A percentile compares a stretch with the other conserved stretches of the same genome.
These are phyloP conservation scores for Zaprionus nigranus DNA, from an alignment of 1,140 invertebrate genomes.

Conservation along the genomic window DNA sequence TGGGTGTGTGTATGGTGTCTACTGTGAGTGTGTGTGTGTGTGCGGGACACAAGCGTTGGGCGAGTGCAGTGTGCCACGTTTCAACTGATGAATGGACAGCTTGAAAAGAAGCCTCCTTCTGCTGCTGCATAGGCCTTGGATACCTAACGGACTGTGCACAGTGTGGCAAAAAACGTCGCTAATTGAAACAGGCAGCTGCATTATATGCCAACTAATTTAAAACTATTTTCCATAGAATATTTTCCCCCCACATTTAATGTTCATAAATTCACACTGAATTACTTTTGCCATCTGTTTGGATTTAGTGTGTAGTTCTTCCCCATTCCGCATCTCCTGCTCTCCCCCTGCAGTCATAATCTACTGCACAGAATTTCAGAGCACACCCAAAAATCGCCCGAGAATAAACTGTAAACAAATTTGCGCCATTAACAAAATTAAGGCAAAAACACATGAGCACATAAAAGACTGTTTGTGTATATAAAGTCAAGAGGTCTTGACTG, in stretches of 20 bases:
- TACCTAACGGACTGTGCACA: not conserved
- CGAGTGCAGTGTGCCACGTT: conserved; percentile 12
- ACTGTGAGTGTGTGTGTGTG: conserved; percentile 5
- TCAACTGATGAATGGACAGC: conserved; percentile 58
- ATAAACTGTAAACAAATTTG: conserved; percentile 67
- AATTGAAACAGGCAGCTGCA: conserved; percentile 22
- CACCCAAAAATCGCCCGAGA: conserved; percentile 3
- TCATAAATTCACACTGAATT: not conserved
- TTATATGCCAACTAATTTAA: conserved; percentile 6
- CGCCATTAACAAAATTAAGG: conserved; percentile 71
- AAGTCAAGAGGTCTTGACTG: not conserved
- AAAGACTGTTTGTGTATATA: conserved; percentile 1
- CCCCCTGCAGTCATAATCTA: conserved; percentile 6
- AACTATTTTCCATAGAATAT: conserved; percentile 1
- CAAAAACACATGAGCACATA: conserved; percentile 40
- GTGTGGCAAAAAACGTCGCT: conserved; percentile 16
- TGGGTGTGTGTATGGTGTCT: not conserved
- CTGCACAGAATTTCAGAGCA: conserved; percentile 15
- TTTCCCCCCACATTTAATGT: not conserved
- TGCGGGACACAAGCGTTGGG: not conserved
- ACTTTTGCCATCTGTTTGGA: not conserved
- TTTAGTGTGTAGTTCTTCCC: not conserved
- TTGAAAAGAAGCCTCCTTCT: conserved; percentile 52
- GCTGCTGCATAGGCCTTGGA: conserved; percentile 52
- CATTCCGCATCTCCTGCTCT: not conserved